Evolutionary conservation across 2,888 invertebrate species (phyloP), one percentile per base, ranked within the genome.

Genomic region (Resseliella maxima): DNA sequence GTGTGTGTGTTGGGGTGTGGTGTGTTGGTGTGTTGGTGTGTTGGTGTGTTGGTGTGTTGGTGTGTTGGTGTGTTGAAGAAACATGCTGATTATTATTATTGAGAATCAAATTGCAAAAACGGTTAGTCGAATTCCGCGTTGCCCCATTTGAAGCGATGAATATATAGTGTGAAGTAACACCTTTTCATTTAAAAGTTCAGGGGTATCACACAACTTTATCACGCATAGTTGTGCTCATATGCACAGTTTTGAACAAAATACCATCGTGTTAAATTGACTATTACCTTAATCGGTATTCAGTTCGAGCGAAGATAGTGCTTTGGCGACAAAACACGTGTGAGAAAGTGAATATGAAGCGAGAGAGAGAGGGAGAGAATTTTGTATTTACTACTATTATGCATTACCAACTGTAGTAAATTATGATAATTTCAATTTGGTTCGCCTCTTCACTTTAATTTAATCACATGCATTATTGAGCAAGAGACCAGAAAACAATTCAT

Each of bases 351-450:
- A 12, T 5, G 41, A 41, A 41, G 41, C 50, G 50, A 50, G 21
- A 50, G 10, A 50, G 15, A 50, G 50, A 50, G 21, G 15, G 72
- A 72, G 72, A 35, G 36, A 35, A 21, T 35, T 72, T 8, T 15
- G 72, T 72, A 72, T 72, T 72, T 72, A 72, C 72, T 35, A 72
- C 72, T 35, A 72, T 72, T 72, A 72, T 72, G 35, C 72, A 72
- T 72, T 72, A n/a, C 36, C 36, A 36, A 18, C 72, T 72, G 15
- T 18, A 72, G 35, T 72, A 72, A 72, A 72, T 72, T 72, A 72
- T 72, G 72, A 36, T 72, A 72, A 72, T 72, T 72, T 72, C 72
- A 35, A 72, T 72, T 72, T 72, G 36, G 72, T 72, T 72, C 31
- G 72, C 36, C 35, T 72, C 72, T 72, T 72, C 72, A 72, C 31